phyloP scores from a whole-genome alignment of 2,797 vertebrate species.

The Malacoraja senta region DNA sequence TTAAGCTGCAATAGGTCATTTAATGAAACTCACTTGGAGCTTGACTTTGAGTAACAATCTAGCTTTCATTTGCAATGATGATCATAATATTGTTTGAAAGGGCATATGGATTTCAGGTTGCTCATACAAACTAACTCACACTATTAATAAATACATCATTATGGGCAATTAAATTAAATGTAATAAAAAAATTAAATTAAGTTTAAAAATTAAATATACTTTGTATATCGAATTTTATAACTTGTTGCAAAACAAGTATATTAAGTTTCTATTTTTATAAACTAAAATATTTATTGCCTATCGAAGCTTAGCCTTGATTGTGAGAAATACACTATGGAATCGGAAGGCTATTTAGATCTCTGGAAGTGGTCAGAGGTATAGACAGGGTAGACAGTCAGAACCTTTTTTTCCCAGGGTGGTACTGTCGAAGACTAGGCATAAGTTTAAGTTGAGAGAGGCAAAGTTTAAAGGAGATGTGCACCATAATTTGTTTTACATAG shows the following conservation, averaged over 20 bases:
- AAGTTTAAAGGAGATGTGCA: too few species aligned
- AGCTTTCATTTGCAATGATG: not conserved
- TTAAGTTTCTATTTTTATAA: not conserved
- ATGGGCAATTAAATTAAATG: not conserved
- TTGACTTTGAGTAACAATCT: not conserved
- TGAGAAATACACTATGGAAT: too few species aligned
- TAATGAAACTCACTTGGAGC: not conserved
- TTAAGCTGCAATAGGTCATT: not conserved
- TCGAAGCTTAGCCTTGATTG: too few species aligned
- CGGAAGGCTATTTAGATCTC: too few species aligned
- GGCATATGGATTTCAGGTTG: not conserved
- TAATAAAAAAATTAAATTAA: not conserved
- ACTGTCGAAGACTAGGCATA: too few species aligned
- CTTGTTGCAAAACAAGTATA: not conserved
- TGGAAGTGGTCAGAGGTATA: too few species aligned
- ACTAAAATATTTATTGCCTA: not conserved
- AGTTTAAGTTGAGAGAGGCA: too few species aligned
- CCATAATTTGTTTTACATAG: too few species aligned
- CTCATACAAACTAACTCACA: not conserved
- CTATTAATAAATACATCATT: not conserved
- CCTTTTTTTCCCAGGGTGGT: too few species aligned
- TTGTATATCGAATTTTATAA: not conserved
- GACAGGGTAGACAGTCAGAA: too few species aligned
- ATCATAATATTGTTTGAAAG: not conserved
- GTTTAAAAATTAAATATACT: not conserved